Evolutionary conservation across 2,113 vertebrate genomes (phyloP).

Genomic region (Colaptes auratus): DNA sequence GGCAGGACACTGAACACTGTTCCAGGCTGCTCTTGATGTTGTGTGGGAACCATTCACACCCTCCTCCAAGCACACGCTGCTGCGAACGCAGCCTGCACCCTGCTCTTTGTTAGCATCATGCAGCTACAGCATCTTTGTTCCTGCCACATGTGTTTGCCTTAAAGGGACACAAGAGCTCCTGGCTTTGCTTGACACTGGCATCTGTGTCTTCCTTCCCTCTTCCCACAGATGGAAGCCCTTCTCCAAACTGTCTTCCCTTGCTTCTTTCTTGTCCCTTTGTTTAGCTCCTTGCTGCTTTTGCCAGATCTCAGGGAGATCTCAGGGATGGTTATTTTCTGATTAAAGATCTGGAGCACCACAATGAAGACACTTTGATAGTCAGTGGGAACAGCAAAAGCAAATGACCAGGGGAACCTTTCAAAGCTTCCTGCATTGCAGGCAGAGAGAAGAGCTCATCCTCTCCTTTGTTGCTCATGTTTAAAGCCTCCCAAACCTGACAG

Average conservation of each 20-base stretch:
- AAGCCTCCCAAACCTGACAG: not conserved
- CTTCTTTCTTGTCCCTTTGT: not conserved
- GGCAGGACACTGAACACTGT: not conserved
- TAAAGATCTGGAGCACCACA: not conserved
- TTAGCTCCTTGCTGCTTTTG: not conserved
- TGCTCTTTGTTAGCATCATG: not conserved
- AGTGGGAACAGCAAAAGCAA: not conserved
- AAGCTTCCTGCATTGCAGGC: not conserved
- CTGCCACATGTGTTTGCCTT: not conserved
- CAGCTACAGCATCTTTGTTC: not conserved
- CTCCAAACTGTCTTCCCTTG: not conserved
- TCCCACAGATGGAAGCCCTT: not conserved
- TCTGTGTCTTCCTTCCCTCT: not conserved
- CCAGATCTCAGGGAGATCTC: not conserved
- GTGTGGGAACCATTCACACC: not conserved
- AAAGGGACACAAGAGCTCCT: not conserved
- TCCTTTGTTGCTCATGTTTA: not conserved
- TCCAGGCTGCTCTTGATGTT: not conserved
- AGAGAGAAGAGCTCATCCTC: not conserved
- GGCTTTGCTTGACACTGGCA: not conserved
- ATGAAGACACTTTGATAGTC: not conserved
- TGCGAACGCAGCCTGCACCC: accelerated
- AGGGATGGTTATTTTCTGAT: not conserved
- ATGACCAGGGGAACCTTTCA: not conserved
- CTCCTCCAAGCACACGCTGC: not conserved